A percentile compares a stretch with the other conserved stretches of the same genome.
Conservation (phyloP, 2,888 invertebrate genomes). For the Glyphotaelius pellucidus region DNA sequence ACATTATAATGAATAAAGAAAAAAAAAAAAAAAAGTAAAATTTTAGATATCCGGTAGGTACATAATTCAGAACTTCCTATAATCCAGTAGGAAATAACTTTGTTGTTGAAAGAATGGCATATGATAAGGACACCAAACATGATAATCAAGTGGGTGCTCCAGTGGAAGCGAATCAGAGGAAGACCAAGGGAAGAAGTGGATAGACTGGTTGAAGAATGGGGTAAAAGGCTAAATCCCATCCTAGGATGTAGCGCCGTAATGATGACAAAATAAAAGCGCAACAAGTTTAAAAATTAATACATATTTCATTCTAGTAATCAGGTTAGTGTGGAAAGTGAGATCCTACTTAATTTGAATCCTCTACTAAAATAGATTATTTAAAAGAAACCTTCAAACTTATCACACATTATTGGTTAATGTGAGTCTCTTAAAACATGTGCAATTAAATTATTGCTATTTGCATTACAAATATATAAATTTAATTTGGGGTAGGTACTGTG, state of each 20-base stretch:
- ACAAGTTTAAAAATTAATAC: neutral
- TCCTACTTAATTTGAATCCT: neutral
- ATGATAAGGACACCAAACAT: no score
- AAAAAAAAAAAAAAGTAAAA: no score
- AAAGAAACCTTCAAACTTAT: neutral
- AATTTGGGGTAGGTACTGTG: neutral
- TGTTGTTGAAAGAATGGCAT: no score
- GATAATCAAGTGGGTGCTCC: no score
- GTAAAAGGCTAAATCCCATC: no score
- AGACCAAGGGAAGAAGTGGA: no score
- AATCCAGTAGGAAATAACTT: neutral
- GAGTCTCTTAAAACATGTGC: neutral
- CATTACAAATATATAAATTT: neutral
- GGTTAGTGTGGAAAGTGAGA: neutral
- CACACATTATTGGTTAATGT: neutral
- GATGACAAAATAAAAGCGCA: neutral
- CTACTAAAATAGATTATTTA: neutral
- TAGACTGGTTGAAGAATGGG: no score
- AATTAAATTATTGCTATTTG: neutral
- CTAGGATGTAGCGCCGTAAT: no score
- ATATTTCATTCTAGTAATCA: neutral
- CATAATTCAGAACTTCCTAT: neutral
- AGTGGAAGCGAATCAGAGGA: no score
- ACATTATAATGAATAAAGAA: no score
- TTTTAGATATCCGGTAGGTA: neutral